Conservation (phyloP, 2,113 vertebrate species). For the Chamaetylas fuelleborni region DNA sequence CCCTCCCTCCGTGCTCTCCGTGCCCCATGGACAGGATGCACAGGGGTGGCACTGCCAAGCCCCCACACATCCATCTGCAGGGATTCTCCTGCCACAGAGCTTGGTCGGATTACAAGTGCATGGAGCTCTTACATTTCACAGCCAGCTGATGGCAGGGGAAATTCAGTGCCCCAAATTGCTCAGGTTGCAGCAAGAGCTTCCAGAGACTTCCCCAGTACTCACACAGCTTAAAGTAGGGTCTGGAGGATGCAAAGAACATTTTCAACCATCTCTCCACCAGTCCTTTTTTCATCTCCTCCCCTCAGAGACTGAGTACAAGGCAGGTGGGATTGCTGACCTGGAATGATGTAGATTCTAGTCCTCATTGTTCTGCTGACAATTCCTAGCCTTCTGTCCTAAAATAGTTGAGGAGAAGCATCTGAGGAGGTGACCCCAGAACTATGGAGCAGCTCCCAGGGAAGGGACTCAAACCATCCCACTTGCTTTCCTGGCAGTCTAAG, state of each 20-base stretch:
- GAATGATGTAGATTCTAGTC: neutral
- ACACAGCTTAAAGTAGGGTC: neutral
- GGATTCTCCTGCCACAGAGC: neutral
- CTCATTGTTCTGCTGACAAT: accelerated
- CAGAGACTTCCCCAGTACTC: neutral
- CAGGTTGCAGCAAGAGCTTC: neutral
- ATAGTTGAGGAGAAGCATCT: neutral
- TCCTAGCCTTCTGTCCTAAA: neutral
- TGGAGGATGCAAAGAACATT: neutral
- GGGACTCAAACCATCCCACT: neutral
- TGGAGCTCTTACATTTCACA: neutral
- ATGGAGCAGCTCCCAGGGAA: neutral
- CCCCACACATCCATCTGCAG: accelerated
- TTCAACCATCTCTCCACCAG: neutral
- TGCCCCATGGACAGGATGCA: neutral
- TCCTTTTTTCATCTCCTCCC: neutral
- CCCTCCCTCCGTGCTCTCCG: accelerated
- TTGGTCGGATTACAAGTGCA: neutral
- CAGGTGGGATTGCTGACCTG: neutral
- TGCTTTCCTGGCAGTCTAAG: neutral
- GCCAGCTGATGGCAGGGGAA: neutral
- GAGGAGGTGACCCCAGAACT: neutral
- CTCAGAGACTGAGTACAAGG: neutral
- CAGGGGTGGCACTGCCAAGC: neutral
- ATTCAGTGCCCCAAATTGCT: neutral